Conservation (phyloP, 2,888 invertebrate genomes). For the Drosophila buzzatii region DNA sequence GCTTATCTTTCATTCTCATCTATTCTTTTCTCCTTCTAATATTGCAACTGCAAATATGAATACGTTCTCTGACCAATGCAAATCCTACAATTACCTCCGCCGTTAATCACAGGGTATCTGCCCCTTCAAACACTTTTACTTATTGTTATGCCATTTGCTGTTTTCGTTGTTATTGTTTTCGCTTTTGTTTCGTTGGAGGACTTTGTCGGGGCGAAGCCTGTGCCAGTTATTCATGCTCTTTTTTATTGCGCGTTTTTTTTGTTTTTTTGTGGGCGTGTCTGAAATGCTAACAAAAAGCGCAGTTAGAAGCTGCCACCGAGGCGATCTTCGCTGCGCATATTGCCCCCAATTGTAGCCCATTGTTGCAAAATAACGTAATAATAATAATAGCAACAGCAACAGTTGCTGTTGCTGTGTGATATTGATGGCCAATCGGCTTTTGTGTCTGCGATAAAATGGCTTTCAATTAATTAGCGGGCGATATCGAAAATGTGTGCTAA, state of each 20-base stretch:
- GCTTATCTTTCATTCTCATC: not conserved
- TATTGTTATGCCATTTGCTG: not conserved
- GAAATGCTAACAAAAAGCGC: conserved; percentile 65
- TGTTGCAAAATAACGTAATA: conserved; percentile 41
- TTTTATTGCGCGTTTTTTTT: not conserved
- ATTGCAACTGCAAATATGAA: not conserved
- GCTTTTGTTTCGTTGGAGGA: conserved; percentile 47
- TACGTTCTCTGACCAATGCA: not conserved
- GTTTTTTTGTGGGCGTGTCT: conserved; percentile 62
- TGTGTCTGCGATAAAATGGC: conserved; percentile 76
- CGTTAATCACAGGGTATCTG: conserved; percentile 4
- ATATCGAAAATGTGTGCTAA: conserved; percentile 66
- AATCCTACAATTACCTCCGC: too few species aligned
- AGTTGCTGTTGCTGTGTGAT: conserved; percentile 20
- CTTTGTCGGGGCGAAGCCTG: conserved; percentile 50
- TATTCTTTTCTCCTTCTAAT: not conserved
- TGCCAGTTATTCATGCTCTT: conserved; percentile 2
- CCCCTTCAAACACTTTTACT: not conserved
- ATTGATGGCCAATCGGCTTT: conserved; percentile 75
- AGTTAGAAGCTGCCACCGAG: conserved; percentile 58
- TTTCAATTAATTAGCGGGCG: conserved; percentile 75
- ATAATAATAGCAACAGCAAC: conserved; percentile 10
- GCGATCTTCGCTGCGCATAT: conserved; percentile 45
- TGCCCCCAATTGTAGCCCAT: conserved; percentile 64
- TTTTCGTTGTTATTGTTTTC: conserved; percentile 13